These are phyloP conservation scores for Ostrea edulis DNA, from an alignment of 1,140 invertebrate species.

Conservation along the genomic window DNA sequence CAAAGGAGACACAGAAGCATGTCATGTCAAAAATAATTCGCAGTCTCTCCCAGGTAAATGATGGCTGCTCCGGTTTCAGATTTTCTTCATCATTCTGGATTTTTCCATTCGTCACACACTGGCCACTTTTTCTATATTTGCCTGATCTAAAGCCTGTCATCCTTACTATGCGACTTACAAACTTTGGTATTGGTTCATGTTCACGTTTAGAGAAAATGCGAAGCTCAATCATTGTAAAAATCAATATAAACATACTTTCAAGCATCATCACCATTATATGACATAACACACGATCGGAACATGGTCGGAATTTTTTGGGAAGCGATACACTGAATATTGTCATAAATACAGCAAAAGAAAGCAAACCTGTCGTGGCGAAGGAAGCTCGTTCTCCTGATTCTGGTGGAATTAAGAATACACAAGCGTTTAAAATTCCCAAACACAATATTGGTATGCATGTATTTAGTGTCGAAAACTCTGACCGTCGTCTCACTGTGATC, in stretches of 20 bases:
- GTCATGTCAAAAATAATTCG: neutral
- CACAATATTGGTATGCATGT: slow-evolving; percentile 43
- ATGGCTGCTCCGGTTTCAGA: neutral
- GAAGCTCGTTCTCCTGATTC: slow-evolving; percentile 49
- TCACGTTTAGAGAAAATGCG: slow-evolving; percentile 30
- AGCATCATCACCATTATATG: slow-evolving; percentile 36
- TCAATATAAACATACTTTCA: slow-evolving; percentile 39
- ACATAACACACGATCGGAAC: slow-evolving; percentile 38
- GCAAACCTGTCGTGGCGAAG: slow-evolving; percentile 47
- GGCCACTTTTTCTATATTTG: neutral
- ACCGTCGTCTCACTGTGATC: slow-evolving; percentile 37
- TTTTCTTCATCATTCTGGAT: neutral
- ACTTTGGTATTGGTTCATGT: slow-evolving; percentile 25
- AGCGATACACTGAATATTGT: slow-evolving; percentile 41
- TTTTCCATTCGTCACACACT: neutral
- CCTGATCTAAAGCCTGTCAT: neutral
- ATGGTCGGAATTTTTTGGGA: slow-evolving; percentile 46
- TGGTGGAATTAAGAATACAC: slow-evolving; percentile 54
- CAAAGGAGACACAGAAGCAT: neutral
- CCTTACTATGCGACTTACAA: neutral
- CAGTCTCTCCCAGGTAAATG: neutral
- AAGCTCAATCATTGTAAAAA: slow-evolving; percentile 33
- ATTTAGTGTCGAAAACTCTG: slow-evolving; percentile 42
- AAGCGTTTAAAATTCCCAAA: slow-evolving; percentile 49
- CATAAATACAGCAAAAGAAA: slow-evolving; percentile 54